These are phyloP conservation scores for Eonycteris spelaea DNA, from an alignment of 2,113 vertebrate genomes.

Conservation along the genomic window DNA sequence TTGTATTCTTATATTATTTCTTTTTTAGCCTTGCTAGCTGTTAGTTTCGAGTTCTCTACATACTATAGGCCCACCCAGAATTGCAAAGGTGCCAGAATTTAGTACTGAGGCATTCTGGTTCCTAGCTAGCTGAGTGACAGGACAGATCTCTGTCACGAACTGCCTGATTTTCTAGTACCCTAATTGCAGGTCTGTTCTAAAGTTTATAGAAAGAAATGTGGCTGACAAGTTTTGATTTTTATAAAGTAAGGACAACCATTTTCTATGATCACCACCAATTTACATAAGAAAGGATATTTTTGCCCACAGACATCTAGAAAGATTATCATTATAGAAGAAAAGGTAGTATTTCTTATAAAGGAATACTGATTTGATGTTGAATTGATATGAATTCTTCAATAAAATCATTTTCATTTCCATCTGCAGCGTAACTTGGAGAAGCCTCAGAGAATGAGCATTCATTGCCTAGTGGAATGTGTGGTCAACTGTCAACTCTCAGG, in stretches of 20 bases:
- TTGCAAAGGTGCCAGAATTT: not conserved
- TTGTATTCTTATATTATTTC: not conserved
- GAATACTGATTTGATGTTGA: not conserved
- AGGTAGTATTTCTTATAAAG: not conserved
- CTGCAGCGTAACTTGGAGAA: conserved; percentile 85
- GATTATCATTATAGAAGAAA: not conserved
- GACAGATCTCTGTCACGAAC: not conserved
- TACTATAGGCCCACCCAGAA: not conserved
- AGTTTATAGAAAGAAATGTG: conserved; percentile 1
- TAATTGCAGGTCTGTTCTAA: not conserved
- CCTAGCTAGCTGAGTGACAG: not conserved
- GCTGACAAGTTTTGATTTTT: not conserved
- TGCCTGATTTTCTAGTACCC: not conserved
- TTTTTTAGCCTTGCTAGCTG: not conserved
- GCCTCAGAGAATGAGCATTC: conserved; percentile 79
- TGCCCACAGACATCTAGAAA: not conserved
- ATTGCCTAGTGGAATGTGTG: conserved; percentile 89
- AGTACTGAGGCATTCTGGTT: not conserved
- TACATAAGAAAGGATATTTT: not conserved
- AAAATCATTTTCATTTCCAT: conserved; percentile 32
- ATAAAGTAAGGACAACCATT: not conserved
- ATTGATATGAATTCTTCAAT: not conserved
- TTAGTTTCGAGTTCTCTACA: not conserved
- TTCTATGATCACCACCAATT: not conserved
- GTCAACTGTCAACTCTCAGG: conserved; percentile 92